phyloP scores from a whole-genome alignment of 1,140 invertebrate species.

The Andrena cerasifolii region DNA sequence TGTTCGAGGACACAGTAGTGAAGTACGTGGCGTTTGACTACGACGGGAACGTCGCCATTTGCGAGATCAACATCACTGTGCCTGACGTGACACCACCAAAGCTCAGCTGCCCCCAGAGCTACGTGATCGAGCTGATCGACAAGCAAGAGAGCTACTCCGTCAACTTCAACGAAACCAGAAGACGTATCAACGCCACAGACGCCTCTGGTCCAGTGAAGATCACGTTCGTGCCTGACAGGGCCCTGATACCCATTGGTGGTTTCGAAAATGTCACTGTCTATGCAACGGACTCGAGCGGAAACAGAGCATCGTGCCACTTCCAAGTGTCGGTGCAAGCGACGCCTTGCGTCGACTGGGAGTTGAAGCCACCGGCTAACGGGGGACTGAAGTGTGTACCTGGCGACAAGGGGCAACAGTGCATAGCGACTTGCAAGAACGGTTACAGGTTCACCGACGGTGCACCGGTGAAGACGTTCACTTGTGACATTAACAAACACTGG shows the following conservation, averaged over 20 bases:
- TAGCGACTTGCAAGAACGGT: conserved; percentile 95
- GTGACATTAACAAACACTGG: conserved; percentile 91
- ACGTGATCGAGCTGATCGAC: conserved; percentile 95
- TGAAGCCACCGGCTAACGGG: conserved; percentile 93
- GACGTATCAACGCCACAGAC: conserved; percentile 93
- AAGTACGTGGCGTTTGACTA: conserved; percentile 98
- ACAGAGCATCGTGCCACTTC: conserved; percentile 95
- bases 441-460: conserved; percentile 96
- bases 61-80: conserved; percentile 97
- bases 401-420: conserved; percentile 92
- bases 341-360: conserved; percentile 96
- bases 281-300: conserved; percentile 94
- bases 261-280: conserved; percentile 97
- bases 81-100: conserved; percentile 96
- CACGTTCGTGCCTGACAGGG: conserved; percentile 92
- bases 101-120: conserved; percentile 96
- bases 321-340: conserved; percentile 97
- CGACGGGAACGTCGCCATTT: conserved; percentile 98
- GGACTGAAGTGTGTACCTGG: conserved; percentile 92
- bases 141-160: conserved; percentile 94
- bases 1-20: conserved; percentile 96
- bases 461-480: conserved; percentile 92
- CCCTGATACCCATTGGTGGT: conserved; percentile 93
- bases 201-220: conserved; percentile 94
- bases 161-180: conserved; percentile 95